Evolutionary conservation across 92 coral and sea anemone species (phyloP).

Genomic region (Virgularia gustaviana): DNA sequence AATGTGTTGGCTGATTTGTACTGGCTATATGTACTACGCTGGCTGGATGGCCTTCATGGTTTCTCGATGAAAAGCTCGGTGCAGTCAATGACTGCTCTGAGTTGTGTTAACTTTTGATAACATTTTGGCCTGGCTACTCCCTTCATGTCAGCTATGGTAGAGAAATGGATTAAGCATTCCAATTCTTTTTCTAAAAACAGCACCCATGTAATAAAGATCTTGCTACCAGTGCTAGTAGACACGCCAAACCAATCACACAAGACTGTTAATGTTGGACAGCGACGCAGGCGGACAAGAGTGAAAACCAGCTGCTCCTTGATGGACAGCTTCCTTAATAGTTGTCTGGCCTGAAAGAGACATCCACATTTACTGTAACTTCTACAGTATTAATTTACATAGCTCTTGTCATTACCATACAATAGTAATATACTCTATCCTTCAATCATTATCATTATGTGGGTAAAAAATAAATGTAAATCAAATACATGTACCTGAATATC

Average conservation of each 20-base stretch:
- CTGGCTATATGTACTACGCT: slow-evolving; percentile 57
- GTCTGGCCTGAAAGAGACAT: too few relatives aligned
- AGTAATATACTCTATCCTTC: too few relatives aligned
- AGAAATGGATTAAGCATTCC: slow-evolving; percentile 44
- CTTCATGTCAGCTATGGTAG: slow-evolving; percentile 34
- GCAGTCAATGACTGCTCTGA: slow-evolving; percentile 57
- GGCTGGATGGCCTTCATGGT: slow-evolving; percentile 53
- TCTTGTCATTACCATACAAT: too few relatives aligned
- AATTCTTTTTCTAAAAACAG: slow-evolving; percentile 48
- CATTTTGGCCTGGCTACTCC: slow-evolving; percentile 35
- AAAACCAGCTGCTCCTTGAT: slow-evolving; percentile 67
- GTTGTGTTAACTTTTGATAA: slow-evolving; percentile 29
- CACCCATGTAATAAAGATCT: slow-evolving; percentile 57
- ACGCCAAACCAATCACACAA: slow-evolving; percentile 64
- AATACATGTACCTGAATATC: too few relatives aligned
- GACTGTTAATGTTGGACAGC: slow-evolving; percentile 58
- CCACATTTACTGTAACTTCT: too few relatives aligned
- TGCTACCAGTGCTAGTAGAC: slow-evolving; percentile 53
- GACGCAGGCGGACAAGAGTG: slow-evolving; percentile 58
- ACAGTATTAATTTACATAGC: too few relatives aligned
- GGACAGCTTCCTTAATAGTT: slow-evolving; percentile 48
- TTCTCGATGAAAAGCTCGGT: slow-evolving; percentile 56
- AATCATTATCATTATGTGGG: too few relatives aligned
- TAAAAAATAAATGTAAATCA: too few relatives aligned
- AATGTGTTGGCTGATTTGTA: slow-evolving; percentile 63